Evolutionary conservation across 2,113 vertebrate species (phyloP).

Genomic region (Camelus dromedarius): DNA sequence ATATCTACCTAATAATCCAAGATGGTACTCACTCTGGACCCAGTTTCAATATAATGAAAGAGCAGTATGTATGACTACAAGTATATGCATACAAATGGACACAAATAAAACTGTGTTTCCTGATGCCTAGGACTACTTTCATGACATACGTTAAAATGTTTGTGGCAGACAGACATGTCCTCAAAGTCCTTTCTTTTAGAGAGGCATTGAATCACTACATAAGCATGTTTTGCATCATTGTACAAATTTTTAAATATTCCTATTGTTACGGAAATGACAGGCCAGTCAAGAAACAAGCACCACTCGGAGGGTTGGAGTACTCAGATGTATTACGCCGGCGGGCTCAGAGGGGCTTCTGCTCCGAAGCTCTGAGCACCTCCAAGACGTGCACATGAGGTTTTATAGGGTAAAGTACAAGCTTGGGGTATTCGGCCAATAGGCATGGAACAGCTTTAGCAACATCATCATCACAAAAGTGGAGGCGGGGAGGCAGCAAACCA

Average conservation of each 20-base stretch:
- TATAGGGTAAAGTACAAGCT: no score
- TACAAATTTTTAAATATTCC: slow-evolving; percentile 55
- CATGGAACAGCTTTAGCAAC: no score
- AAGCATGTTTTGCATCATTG: background rate
- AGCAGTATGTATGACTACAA: slow-evolving; percentile 80
- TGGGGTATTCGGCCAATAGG: no score
- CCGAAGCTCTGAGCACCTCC: no score
- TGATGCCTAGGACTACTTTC: slow-evolving; percentile 78
- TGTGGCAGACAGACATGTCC: slow-evolving; percentile 61
- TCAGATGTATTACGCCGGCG: no score
- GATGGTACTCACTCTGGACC: slow-evolving; percentile 70
- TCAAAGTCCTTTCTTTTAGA: slow-evolving; percentile 52
- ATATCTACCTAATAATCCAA: slow-evolving; percentile 75
- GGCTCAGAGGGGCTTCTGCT: no score
- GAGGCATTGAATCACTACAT: background rate
- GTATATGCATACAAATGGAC: slow-evolving; percentile 69
- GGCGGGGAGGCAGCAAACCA: no score
- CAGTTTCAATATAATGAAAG: slow-evolving; percentile 81
- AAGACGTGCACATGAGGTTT: no score
- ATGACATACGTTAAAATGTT: slow-evolving; percentile 77
- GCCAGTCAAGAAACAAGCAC: no score
- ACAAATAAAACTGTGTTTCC: slow-evolving; percentile 73
- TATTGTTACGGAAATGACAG: background rate
- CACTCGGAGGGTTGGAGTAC: no score
- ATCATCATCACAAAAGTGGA: no score